Percentiles rank a stretch among this genome's conserved stretches.
Conservation (phyloP, 2,113 vertebrate genomes). For the Carollia perspicillata region DNA sequence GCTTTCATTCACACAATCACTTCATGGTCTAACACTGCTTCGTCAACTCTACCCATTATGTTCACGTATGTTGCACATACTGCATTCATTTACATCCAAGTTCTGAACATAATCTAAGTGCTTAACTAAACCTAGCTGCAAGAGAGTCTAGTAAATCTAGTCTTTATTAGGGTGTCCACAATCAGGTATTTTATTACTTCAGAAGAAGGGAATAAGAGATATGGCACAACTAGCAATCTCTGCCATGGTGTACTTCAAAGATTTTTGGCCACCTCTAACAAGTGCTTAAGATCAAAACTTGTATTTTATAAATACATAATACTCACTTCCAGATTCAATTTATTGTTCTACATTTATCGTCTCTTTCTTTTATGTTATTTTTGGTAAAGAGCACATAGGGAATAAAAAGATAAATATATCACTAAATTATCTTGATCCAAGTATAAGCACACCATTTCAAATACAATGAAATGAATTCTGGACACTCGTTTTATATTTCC, state of each 20-base stretch:
- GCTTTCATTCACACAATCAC: background rate
- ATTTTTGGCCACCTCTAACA: background rate
- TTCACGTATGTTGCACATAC: background rate
- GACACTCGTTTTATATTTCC: background rate
- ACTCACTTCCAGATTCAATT: background rate
- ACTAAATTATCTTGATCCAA: background rate
- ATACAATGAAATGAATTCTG: constrained; percentile 7
- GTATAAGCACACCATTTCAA: background rate
- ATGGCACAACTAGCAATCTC: background rate
- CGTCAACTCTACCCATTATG: background rate
- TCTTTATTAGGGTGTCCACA: background rate
- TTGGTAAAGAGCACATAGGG: background rate
- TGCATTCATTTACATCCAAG: background rate
- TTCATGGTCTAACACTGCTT: background rate
- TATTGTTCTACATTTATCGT: background rate
- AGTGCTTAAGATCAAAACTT: background rate
- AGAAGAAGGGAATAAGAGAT: background rate
- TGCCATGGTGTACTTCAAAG: background rate
- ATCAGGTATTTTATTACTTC: background rate
- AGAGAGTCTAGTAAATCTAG: background rate
- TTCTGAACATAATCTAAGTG: background rate
- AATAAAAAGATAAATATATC: background rate
- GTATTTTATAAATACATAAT: background rate
- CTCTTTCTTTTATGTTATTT: background rate
- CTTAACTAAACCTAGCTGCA: background rate